Conservation (phyloP, 2,113 vertebrate genomes). For the Chionis minor region DNA sequence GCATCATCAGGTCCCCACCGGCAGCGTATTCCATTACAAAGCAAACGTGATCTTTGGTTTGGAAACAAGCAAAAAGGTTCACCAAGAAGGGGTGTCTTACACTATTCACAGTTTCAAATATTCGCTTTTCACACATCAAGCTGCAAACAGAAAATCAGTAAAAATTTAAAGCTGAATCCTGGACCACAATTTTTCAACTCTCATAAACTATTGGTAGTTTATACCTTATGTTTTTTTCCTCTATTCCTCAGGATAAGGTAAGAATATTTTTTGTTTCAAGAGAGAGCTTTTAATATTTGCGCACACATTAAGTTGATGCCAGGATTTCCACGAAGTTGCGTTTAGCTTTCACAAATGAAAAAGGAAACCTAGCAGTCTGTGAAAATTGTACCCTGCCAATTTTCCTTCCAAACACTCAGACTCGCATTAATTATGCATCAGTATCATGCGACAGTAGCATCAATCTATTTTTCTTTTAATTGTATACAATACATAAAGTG, state of each 20-base stretch:
- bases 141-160: slow-evolving; percentile 72
- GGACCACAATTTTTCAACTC: neutral
- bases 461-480: neutral
- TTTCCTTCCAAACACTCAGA: neutral
- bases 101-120: slow-evolving; percentile 98
- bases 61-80: slow-evolving; percentile 99
- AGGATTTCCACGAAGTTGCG: neutral
- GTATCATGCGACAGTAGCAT: neutral
- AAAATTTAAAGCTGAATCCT: neutral
- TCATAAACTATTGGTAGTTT: neutral
- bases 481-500: neutral
- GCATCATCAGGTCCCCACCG: slow-evolving; percentile 99
- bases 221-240: neutral
- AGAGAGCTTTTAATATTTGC: neutral
- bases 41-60: slow-evolving; percentile 97
- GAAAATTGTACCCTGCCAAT: neutral
- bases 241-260: neutral
- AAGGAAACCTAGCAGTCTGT: neutral
- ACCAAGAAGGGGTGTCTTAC: slow-evolving; percentile 98
- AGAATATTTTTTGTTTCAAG: neutral
- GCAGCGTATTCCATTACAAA: slow-evolving; percentile 99
- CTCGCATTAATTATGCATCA: neutral
- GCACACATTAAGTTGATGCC: neutral
- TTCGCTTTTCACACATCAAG: slow-evolving; percentile 98
- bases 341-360: neutral